Percentiles rank a stretch among this genome's conserved stretches.
These are phyloP conservation scores for Phylloscopus trochilus DNA, from an alignment of 2,113 vertebrate genomes.

Conservation along the genomic window DNA sequence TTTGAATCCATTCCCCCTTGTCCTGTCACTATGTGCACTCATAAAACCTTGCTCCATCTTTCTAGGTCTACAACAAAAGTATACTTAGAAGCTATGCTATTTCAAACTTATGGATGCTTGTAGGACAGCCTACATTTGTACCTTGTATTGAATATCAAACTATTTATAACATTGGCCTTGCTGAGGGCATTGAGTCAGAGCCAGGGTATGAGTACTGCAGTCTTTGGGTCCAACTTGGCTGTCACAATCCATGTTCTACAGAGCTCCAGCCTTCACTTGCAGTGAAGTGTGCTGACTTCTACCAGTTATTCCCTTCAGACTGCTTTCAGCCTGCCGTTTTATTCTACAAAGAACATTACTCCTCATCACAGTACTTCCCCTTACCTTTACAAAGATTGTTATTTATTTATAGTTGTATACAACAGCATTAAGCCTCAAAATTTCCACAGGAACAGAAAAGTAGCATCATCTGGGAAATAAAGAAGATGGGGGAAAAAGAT, in stretches of 20 bases:
- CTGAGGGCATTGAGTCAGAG: neutral
- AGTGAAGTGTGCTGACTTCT: neutral
- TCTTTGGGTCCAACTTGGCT: neutral
- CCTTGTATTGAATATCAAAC: neutral
- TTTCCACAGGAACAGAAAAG: neutral
- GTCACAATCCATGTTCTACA: fast-evolving
- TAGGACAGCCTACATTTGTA: neutral
- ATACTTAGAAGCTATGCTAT: neutral
- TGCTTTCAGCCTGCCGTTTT: neutral
- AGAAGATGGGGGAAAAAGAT: neutral
- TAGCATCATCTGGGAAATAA: neutral
- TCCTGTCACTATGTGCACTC: fast-evolving
- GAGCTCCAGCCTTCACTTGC: neutral
- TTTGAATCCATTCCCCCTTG: neutral
- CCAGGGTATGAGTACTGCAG: neutral
- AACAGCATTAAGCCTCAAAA: neutral
- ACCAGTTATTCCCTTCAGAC: neutral
- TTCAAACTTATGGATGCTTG: neutral
- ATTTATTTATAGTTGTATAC: neutral
- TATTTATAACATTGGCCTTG: neutral
- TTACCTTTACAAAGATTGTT: neutral
- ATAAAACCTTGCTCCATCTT: neutral
- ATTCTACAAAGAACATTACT: neutral
- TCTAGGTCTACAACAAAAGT: neutral
- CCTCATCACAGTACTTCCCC: neutral